Evolutionary conservation across 2,113 vertebrate genomes (phyloP).

Genomic region (Pedionomus torquatus): DNA sequence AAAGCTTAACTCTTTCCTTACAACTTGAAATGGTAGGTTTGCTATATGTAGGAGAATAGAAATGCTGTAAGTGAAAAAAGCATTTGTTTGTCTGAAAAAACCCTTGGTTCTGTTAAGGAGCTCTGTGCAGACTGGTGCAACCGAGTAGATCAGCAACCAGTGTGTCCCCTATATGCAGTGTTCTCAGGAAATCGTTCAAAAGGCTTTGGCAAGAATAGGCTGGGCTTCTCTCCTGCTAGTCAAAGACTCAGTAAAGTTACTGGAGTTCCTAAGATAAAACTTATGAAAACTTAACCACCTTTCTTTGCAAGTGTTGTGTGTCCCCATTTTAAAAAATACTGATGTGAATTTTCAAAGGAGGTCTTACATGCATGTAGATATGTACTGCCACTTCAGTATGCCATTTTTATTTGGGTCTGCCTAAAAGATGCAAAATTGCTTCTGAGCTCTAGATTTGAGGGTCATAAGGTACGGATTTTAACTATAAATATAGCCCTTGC

Average conservation of each 20-base stretch:
- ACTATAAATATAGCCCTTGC: background rate
- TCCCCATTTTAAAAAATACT: background rate
- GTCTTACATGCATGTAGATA: background rate
- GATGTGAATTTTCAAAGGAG: background rate
- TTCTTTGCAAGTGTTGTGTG: background rate
- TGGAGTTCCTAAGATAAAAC: background rate
- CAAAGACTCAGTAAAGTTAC: background rate
- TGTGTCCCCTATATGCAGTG: background rate
- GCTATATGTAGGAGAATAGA: background rate
- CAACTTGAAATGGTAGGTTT: background rate
- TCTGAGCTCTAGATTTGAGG: background rate
- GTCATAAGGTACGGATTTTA: accelerated
- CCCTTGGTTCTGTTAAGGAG: background rate
- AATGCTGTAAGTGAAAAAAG: background rate
- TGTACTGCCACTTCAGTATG: background rate
- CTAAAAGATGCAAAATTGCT: background rate
- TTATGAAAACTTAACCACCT: background rate
- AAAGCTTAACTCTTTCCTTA: background rate
- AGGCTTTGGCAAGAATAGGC: background rate
- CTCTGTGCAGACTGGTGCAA: background rate
- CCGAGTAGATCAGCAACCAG: background rate
- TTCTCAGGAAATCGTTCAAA: background rate
- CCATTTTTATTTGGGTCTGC: background rate
- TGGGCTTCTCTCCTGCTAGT: background rate
- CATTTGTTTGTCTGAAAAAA: background rate